Evolutionary conservation across 2,888 invertebrate genomes (phyloP).

Genomic region (Chirona hameri): DNA sequence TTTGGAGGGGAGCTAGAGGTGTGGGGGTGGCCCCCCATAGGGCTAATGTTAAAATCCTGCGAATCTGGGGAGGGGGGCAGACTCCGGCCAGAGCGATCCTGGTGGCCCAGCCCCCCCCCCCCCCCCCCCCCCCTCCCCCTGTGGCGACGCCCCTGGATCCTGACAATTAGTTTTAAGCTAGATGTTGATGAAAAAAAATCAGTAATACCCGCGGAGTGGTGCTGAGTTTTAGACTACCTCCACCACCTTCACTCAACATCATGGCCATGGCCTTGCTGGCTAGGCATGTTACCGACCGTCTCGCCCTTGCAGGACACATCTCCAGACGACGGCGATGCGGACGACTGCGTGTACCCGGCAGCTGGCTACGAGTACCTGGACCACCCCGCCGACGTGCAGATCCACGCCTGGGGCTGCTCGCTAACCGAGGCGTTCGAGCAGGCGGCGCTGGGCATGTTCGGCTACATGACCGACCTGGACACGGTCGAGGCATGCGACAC

Average conservation of each 20-base stretch:
- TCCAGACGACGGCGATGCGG: background rate
- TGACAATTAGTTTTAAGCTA: background rate
- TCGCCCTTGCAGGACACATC: background rate
- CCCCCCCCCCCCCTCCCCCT: background rate
- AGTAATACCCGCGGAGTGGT: no score
- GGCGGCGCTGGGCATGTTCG: slow-evolving; percentile 93
- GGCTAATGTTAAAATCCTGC: no score
- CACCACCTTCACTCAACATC: no score
- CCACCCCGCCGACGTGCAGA: slow-evolving; percentile 98
- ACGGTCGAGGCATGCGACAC: slow-evolving; percentile 74
- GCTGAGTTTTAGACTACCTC: no score
- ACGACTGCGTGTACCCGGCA: slow-evolving; percentile 4
- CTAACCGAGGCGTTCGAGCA: slow-evolving; percentile 90
- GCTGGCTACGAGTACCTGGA: slow-evolving; percentile 57
- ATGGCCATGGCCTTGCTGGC: no score
- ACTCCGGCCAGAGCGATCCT: no score
- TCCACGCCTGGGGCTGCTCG: slow-evolving; percentile 88
- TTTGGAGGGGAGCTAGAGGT: no score
- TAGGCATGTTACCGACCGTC: background rate
- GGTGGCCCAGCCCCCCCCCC: background rate
- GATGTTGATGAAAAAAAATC: no score
- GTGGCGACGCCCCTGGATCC: background rate
- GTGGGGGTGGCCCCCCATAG: no score
- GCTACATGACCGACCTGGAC: slow-evolving; percentile 90
- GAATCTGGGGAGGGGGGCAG: no score